Evolutionary conservation across 2,113 vertebrate genomes (phyloP), one percentile per base, ranked within the genome.

Genomic region (Notothenia coriiceps): DNA sequence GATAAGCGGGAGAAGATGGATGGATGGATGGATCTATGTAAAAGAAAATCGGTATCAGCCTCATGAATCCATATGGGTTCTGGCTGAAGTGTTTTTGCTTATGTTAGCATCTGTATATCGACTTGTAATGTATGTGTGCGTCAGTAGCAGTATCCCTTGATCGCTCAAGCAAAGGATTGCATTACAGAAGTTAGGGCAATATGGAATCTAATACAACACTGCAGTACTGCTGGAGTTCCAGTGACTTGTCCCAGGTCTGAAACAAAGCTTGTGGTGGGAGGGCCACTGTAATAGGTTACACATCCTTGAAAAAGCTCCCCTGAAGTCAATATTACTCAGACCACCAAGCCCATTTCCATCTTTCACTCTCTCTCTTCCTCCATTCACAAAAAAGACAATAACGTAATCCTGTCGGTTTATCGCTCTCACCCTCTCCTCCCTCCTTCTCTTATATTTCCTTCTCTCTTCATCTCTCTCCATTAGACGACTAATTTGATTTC

Each of bases 401-500:
- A 81, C n/a, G 43, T 80, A 89, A 91, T 92, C 83, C 89, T 86
- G 71, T 76, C 88, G 92, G 91, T 90, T 91, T 87, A 92, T 89
- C 79, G 35, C 85, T 83, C 78, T 88, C 83, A 57, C 67, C 71
- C 62, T 78, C 77, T 84, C 54, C 88, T 80, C 65, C 84, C 84
- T 73, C 82, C 20, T 69, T 57, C 61, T 85, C 85, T 79, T 77
- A 67, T 77, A 60, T 50, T 78, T 71, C 46, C 61, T 33, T 74
- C 71, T 63, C 76, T 79, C 80, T 85, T 79, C 77, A 85, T 89
- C 84, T 66, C 59, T 75, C 81, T 86, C 89, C 87, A 89, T 85
- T 90, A 88, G 89, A 86, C 40, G 55, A 66, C 54, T 94, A 93
- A 95, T 95, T 93, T 84, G 87, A 94, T 95, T 91, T 90, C 62